Percentiles rank a stretch among this genome's conserved stretches.
phyloP scores from a whole-genome alignment of 2,888 invertebrate species.

The Caenorhabditis sp. region DNA sequence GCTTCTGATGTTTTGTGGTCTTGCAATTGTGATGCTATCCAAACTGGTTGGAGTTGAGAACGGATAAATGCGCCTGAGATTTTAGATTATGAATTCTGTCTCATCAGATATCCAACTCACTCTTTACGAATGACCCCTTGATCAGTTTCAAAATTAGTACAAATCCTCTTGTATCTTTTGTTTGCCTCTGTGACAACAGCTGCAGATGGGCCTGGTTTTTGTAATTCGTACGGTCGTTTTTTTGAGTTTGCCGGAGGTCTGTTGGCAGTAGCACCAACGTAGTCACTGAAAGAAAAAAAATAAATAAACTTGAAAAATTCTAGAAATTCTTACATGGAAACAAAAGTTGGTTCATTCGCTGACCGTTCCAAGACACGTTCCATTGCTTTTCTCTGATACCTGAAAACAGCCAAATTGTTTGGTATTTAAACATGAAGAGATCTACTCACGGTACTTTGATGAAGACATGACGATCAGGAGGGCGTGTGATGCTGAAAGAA shows the following conservation, averaged over 20 bases:
- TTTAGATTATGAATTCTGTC: neutral
- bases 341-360: neutral
- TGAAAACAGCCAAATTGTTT: neutral
- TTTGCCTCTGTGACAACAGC: neutral
- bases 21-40: neutral
- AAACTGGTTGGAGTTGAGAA: neutral
- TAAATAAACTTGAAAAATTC: too few species aligned
- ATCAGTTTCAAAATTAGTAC: neutral
- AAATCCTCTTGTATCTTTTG: neutral
- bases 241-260: neutral
- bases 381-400: neutral
- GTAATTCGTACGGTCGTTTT: neutral
- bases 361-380: neutral
- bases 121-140: neutral
- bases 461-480: neutral
- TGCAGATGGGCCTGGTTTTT: neutral
- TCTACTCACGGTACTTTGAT: neutral
- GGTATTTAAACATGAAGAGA: neutral
- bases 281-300: neutral
- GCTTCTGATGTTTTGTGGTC: neutral
- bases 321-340: neutral
- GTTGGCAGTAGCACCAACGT: neutral
- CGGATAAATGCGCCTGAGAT: neutral
- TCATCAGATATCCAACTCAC: neutral
- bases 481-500: neutral